Conservation (phyloP, 2,888 invertebrate genomes). For the Dynastes maya region DNA sequence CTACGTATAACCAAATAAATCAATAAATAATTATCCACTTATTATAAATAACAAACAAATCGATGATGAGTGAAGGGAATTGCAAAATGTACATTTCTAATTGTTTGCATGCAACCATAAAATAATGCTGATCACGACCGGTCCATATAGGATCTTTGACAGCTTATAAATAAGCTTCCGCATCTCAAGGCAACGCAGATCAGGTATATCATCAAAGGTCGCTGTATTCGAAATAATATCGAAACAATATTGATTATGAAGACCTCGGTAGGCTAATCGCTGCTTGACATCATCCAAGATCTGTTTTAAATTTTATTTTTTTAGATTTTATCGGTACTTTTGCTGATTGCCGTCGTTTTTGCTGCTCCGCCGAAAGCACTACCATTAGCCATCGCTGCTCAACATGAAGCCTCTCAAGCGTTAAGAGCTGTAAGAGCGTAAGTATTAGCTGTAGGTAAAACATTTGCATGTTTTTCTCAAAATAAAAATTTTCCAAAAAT, state of each 20-base stretch:
- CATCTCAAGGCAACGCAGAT: background rate
- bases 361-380: constrained; percentile 24
- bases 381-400: background rate
- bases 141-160: constrained; percentile 25
- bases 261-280: constrained; percentile 18
- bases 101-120: constrained; percentile 37
- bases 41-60: background rate
- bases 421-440: constrained; percentile 27
- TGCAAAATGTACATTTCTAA: constrained; percentile 40
- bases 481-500: background rate
- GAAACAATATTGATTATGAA: constrained; percentile 15
- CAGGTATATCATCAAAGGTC: too few relatives aligned
- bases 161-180: constrained; percentile 16
- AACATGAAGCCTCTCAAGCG: background rate
- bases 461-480: background rate
- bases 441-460: background rate
- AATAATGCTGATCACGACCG: constrained; percentile 45
- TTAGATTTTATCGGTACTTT: constrained; percentile 23
- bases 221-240: too few relatives aligned
- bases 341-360: background rate
- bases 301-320: constrained; percentile 15
- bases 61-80: constrained; percentile 17
- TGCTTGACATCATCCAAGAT: background rate
- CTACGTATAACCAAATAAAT: background rate
- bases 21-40: background rate